Base-by-base conservation (phyloP, 2,888 invertebrate genomes). In the Hirtodrosophila confusa region DNA sequence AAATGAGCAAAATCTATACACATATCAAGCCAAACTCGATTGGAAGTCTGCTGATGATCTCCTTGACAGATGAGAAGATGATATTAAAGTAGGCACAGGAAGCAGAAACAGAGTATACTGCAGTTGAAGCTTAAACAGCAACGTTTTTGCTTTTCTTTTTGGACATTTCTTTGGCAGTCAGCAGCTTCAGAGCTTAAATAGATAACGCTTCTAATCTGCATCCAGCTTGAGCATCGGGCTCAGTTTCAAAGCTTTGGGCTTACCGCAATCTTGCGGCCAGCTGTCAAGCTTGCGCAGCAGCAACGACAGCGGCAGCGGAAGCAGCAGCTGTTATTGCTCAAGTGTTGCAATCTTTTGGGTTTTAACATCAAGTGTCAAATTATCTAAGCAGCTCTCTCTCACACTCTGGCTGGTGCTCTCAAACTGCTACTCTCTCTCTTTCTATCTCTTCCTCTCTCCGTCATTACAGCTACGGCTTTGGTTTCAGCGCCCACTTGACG, bases 321-420 rank as follows among this genome's bases (percentile, higher is more conserved):
- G 60, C 36, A 5, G 31, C 37, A n/a, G 40, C 44, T 45, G 31
- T 47, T 41, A 24, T 23, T 24, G 48, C 40, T 51, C 62, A 67
- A 75, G 72, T 76, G 60, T 29, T 64, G 72, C 75, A 75, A 76
- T 75, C 77, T 63, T 76, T 76, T 60, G 76, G 71, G 55, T 64
- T 64, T 51, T 56, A 35, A 54, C 54, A 62, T 44, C 65, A 65
- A 69, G 65, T 73, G 64, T 56, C 73, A 76, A 76, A 72, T 68
- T 72, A 72, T 60, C 44, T 35, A 43, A 68, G 11, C 36, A 29
- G 29, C 17, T 10, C 43, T 51, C 17, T 24, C 33, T 47, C 50
- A 3, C 43, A 9, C 11, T 27, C 9, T 17, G n/a, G 2, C 44
- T 36, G 0, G n/a, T 9, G 23, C 12, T 17, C 35, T 47, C 24